Evolutionary conservation across 2,888 invertebrate species (phyloP).

Genomic region (Aspidiotus rigidus): DNA sequence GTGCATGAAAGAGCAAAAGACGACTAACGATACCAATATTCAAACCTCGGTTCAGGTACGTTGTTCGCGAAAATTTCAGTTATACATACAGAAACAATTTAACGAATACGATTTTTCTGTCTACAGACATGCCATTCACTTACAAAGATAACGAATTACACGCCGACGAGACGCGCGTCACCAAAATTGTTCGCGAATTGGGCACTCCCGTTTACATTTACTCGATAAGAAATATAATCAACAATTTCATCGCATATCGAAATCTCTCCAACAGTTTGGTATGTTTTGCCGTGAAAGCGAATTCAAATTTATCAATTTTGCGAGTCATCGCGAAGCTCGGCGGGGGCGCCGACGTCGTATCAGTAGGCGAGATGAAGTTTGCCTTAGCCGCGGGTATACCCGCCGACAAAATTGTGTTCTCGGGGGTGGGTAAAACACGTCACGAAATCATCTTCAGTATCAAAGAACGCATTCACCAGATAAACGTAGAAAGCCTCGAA

Average conservation of each 20-base stretch:
- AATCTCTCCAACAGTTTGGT: slow-evolving; percentile 6
- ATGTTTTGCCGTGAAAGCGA: slow-evolving; percentile 22
- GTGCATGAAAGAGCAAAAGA: no score
- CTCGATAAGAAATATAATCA: slow-evolving; percentile 8
- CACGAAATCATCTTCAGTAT: slow-evolving; percentile 7
- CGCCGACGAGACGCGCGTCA: slow-evolving; percentile 6
- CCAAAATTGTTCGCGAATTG: slow-evolving; percentile 1
- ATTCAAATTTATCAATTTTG: slow-evolving; percentile 18
- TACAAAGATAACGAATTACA: slow-evolving; percentile 9
- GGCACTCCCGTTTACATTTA: slow-evolving; percentile 16
- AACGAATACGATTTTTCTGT: neutral
- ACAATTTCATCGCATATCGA: slow-evolving; percentile 11
- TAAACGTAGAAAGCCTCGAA: slow-evolving; percentile 18
- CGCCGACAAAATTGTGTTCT: slow-evolving; percentile 18
- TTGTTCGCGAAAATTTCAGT: no score
- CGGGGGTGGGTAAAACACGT: slow-evolving; percentile 24
- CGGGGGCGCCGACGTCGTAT: slow-evolving; percentile 22
- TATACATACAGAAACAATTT: no score
- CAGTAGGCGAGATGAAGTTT: slow-evolving; percentile 15
- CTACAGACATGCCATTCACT: slow-evolving; percentile 12
- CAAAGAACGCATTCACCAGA: neutral
- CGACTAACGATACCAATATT: no score
- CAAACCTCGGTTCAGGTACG: no score
- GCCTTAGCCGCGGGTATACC: slow-evolving; percentile 12
- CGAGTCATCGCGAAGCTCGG: slow-evolving; percentile 9